Base-by-base conservation (phyloP, 2,888 invertebrate genomes). In the Hofmannophila pseudospretella region DNA sequence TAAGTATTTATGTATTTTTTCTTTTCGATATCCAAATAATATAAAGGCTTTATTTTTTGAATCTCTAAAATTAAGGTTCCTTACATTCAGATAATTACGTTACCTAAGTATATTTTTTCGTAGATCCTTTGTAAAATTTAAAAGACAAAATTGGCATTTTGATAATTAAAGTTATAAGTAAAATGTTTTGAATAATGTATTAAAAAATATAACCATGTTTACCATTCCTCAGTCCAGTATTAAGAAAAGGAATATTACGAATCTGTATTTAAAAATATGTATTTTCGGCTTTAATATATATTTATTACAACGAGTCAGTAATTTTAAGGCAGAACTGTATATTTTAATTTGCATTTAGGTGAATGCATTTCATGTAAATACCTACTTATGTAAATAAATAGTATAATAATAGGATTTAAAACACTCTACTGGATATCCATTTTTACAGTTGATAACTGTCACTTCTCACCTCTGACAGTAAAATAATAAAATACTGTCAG, bases 301-400 rank as follows among this genome's bases (percentile, higher is more conserved):
- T 73, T 72, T 75, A 74, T 74, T 55, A 64, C 62, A 84, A 79
- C 77, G 67, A 85, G 85, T 85, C 85, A 85, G 65, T 85, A 84
- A 69, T 73, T 70, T 38, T 41, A 41, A 41, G 41, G n/a, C 16
- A 60, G 52, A 60, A 58, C 37, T 62, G 57, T 63, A 62, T 59
- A 58, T 61, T 61, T 51, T 58, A 53, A 55, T 48, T 51, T 47
- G 49, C 42, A 3, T 44, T 39, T 41, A 31, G 3, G 47, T 42
- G 33, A 31, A 25, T 51, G 44, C 48, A 51, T 47, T 49, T 46
- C 46, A 29, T 58, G 56, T 57, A 54, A 54, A 59, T 57, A 53
- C n/a, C n/a, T n/a, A 19, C 46, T 44, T 28, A 29, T 44, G 36
- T 49, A 49, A 26, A 42, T 26, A 34, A 11, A 27, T 28, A 28